Evolutionary conservation across 2,888 invertebrate genomes (phyloP).

Genomic region (Lochmaea crataegi): DNA sequence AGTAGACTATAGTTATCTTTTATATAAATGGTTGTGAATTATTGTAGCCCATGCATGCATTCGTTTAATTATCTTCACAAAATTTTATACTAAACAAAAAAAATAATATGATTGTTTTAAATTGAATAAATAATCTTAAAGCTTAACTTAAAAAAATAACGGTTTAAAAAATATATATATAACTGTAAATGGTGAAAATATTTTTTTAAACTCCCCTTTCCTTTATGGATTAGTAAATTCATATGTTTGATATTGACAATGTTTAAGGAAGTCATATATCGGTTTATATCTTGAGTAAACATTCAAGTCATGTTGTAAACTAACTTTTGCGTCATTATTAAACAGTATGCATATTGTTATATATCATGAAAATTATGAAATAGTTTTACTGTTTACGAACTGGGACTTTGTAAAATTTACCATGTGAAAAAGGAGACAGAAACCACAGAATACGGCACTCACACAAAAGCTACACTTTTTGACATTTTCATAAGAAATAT

Average conservation of each 20-base stretch:
- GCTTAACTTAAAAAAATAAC: neutral
- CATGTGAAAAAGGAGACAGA: too few species aligned
- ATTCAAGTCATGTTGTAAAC: neutral
- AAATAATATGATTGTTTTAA: too few species aligned
- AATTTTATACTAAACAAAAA: too few species aligned
- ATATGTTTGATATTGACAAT: conserved; percentile 3
- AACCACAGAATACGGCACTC: too few species aligned
- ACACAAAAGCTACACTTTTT: too few species aligned
- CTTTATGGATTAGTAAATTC: neutral
- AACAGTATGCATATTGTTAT: neutral
- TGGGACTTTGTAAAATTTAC: too few species aligned
- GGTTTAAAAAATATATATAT: neutral
- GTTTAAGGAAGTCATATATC: neutral
- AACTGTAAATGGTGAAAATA: neutral
- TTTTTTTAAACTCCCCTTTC: neutral
- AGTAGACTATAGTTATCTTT: too few species aligned
- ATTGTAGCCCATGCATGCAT: too few species aligned
- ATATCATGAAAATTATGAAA: neutral
- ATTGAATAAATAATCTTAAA: neutral
- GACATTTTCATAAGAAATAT: too few species aligned
- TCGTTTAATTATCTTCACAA: too few species aligned
- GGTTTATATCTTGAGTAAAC: conserved; percentile 6
- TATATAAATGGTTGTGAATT: too few species aligned
- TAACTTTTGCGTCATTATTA: neutral
- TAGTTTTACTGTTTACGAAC: neutral